Percentiles rank a stretch among this genome's conserved stretches.
These are phyloP conservation scores for Amniataba percoides DNA, from an alignment of 2,797 vertebrate genomes.

Conservation along the genomic window DNA sequence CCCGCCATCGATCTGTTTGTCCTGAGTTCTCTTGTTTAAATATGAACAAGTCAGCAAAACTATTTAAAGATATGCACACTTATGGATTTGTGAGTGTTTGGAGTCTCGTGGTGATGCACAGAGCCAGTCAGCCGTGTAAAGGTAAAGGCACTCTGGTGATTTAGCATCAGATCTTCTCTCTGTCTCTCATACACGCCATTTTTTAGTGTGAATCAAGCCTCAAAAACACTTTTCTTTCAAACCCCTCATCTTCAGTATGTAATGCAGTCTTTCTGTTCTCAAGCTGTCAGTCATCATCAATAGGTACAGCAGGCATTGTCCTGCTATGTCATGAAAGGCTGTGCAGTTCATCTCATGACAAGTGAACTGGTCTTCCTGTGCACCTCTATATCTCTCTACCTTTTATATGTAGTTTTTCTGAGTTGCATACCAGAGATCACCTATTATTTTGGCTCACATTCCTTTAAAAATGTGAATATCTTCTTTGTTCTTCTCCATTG, in stretches of 20 bases:
- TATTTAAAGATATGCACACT: not conserved
- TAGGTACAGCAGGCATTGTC: not conserved
- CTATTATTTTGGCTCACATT: no score
- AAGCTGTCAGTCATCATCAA: not conserved
- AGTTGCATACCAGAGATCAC: no score
- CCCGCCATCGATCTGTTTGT: not conserved
- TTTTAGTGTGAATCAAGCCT: not conserved
- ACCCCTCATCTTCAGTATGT: no score
- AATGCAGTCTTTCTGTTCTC: not conserved
- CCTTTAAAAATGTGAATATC: not conserved
- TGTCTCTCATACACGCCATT: no score
- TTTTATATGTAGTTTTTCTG: not conserved
- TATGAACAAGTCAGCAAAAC: not conserved
- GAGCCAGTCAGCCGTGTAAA: not conserved
- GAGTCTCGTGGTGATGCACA: not conserved
- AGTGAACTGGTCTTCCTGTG: not conserved
- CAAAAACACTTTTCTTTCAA: not conserved
- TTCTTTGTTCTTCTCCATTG: not conserved
- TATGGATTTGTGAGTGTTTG: not conserved
- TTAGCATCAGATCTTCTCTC: not conserved
- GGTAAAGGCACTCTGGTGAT: not conserved
- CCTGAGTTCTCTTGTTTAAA: not conserved
- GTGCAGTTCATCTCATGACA: not conserved
- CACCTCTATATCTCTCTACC: not conserved
- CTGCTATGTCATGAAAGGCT: not conserved